phyloP scores from a whole-genome alignment of 2,113 vertebrate species.

The Muntiacus muntjak region DNA sequence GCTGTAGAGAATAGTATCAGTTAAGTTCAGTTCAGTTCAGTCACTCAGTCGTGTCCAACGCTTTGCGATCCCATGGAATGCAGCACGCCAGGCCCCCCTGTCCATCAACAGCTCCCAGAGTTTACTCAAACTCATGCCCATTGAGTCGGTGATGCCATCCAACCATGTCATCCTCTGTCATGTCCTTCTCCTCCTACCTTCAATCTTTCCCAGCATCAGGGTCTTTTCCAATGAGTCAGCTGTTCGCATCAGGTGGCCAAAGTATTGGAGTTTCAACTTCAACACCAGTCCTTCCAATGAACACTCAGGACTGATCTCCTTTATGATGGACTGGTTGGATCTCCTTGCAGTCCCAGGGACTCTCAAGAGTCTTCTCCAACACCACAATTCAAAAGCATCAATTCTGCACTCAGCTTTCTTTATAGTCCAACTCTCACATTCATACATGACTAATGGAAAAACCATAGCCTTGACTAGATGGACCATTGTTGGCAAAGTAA shows the following conservation, averaged over 20 bases:
- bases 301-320: not conserved
- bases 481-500: not conserved
- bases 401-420: not conserved
- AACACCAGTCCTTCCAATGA: not conserved
- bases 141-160: not conserved
- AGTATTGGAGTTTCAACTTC: not conserved
- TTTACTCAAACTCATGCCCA: not conserved
- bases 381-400: not conserved
- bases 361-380: not conserved
- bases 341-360: not conserved
- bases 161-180: not conserved
- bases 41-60: accelerated
- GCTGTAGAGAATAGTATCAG: not conserved
- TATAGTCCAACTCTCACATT: not conserved
- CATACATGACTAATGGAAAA: not conserved
- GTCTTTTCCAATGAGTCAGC: not conserved
- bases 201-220: not conserved
- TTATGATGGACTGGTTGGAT: not conserved
- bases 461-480: not conserved
- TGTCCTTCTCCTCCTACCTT: not conserved
- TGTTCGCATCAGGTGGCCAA: not conserved
- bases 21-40: not conserved
- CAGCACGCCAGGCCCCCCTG: not conserved
- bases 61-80: not conserved
- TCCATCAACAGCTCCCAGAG: not conserved